A percentile compares a stretch with the other conserved stretches of the same genome.
Conservation (phyloP, 2,888 invertebrate species). For the Drosophila ezoana region DNA sequence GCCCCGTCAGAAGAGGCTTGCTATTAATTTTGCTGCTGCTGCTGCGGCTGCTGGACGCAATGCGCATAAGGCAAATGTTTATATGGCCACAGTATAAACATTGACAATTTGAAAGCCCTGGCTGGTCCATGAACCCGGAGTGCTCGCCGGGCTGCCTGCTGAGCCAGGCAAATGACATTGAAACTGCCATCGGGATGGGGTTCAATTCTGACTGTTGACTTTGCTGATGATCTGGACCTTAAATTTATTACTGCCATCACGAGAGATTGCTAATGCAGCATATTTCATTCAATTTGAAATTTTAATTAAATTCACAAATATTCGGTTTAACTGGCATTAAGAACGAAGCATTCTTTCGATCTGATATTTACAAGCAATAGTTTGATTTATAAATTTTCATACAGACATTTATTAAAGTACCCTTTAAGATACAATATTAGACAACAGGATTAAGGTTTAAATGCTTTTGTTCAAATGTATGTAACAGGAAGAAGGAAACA, state of each 20-base stretch:
- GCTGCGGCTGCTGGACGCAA: constrained; percentile 17
- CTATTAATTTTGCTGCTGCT: constrained; percentile 29
- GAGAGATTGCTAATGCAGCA: constrained; percentile 2
- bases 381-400: neutral
- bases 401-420: too few relatives aligned
- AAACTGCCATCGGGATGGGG: constrained; percentile 2
- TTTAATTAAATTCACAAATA: constrained; percentile 50
- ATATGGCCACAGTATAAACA: constrained; percentile 58
- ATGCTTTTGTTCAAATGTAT: too few relatives aligned
- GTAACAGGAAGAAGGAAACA: too few relatives aligned
- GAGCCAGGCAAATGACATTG: constrained; percentile 15
- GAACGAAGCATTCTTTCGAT: neutral
- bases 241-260: constrained; percentile 25
- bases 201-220: constrained; percentile 30
- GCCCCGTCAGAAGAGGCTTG: neutral
- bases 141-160: neutral
- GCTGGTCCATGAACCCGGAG: constrained; percentile 18
- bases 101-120: constrained; percentile 45
- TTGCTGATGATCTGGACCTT: constrained; percentile 20
- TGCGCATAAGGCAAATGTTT: constrained; percentile 55
- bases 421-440: too few relatives aligned
- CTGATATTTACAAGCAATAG: neutral
- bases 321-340: constrained; percentile 7
- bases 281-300: constrained; percentile 24
- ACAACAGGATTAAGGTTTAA: too few relatives aligned